Percentiles rank a stretch among this genome's conserved stretches.
Conservation (phyloP, 2,113 vertebrate species). For the Hoplias malabaricus region DNA sequence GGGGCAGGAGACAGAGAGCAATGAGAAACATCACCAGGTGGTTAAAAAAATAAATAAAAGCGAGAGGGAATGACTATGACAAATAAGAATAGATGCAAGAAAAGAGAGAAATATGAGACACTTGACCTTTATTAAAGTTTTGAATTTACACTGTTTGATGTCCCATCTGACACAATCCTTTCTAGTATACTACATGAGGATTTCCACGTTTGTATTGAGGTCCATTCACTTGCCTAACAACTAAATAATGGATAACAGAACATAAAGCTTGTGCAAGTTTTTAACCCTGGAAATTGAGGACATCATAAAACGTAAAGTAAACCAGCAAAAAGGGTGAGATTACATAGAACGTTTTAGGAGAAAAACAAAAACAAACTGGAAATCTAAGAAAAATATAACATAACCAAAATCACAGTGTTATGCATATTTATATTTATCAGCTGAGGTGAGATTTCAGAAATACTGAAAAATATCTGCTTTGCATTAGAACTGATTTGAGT, state of each 20-base stretch:
- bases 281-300: constrained; percentile 43
- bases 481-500: background rate
- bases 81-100: background rate
- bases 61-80: constrained; percentile 51
- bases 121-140: constrained; percentile 60
- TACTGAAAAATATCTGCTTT: background rate
- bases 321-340: constrained; percentile 51
- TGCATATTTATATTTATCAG: background rate
- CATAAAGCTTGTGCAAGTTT: background rate
- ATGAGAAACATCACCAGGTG: constrained; percentile 78
- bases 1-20: constrained; percentile 84
- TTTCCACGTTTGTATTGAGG: background rate
- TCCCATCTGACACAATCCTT: constrained; percentile 43
- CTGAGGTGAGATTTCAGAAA: constrained; percentile 3
- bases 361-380: constrained; percentile 1
- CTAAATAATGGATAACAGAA: background rate
- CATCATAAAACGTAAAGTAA: constrained; percentile 64
- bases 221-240: too few species aligned
- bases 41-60: constrained; percentile 38
- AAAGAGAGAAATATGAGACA: constrained; percentile 56
- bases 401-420: background rate
- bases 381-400: constrained; percentile 20
- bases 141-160: constrained; percentile 62
- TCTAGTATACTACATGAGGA: background rate
- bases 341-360: constrained; percentile 31